Conservation (phyloP, 2,797 vertebrate species). For the Tokudaia muenninki region DNA sequence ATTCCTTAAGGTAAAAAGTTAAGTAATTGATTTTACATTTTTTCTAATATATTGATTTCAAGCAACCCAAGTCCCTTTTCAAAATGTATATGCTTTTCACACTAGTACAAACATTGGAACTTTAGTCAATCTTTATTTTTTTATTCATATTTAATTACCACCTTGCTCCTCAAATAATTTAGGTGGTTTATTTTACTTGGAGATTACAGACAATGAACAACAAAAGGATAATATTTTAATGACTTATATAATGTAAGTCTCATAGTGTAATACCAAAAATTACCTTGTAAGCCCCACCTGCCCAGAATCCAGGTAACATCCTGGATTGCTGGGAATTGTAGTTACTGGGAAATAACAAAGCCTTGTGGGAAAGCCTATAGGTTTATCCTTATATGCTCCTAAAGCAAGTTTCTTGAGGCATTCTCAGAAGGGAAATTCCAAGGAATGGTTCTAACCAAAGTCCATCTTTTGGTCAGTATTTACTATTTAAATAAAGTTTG, state of each 20-base stretch:
- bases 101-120: neutral
- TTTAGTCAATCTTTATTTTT: neutral
- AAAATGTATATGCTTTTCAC: neutral
- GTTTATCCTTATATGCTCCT: neutral
- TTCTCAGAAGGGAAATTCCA: neutral
- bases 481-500: neutral
- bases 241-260: neutral
- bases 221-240: neutral
- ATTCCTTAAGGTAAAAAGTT: neutral
- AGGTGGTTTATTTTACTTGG: neutral
- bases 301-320: neutral
- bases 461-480: neutral
- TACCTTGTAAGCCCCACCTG: neutral
- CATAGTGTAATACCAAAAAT: neutral
- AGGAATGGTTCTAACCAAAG: neutral
- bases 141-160: slow-evolving; percentile 23
- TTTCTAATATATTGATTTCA: neutral
- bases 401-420: neutral
- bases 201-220: neutral
- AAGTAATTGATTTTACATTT: neutral
- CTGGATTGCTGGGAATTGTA: neutral
- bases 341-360: neutral
- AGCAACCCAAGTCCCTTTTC: neutral
- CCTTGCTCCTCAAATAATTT: neutral
- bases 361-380: neutral